phyloP scores from a whole-genome alignment of 30 jellyfish, hydroid and myxozoan species.

The Turritopsis rubra region DNA sequence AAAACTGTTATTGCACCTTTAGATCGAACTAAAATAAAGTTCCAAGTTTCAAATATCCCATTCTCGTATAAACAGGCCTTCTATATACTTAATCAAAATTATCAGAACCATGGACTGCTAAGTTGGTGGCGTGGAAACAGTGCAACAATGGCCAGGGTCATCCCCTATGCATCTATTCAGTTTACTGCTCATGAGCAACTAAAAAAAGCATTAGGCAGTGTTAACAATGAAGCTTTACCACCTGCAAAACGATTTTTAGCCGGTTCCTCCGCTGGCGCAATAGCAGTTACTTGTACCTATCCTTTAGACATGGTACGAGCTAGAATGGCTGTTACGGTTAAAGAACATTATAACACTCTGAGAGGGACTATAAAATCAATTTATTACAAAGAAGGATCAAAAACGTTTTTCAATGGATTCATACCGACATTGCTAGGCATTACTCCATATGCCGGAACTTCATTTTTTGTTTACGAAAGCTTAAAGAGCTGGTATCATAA shows the following conservation, averaged over 20 bases:
- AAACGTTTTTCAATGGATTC: constrained; percentile 81
- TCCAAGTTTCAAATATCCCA: constrained; percentile 48
- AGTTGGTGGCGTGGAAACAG: constrained; percentile 99
- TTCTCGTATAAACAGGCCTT: constrained; percentile 50
- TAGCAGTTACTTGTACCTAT: constrained; percentile 70
- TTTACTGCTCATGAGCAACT: constrained; percentile 88
- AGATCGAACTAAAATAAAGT: constrained; percentile 78
- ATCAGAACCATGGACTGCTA: constrained; percentile 47
- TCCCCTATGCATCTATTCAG: constrained; percentile 94
- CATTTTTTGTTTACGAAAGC: constrained; percentile 86
- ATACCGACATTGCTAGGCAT: constrained; percentile 83
- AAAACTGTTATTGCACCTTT: constrained; percentile 87
- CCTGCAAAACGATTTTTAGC: constrained; percentile 76
- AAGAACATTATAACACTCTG: constrained; percentile 48
- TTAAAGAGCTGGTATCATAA: constrained; percentile 56
- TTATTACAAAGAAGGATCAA: constrained; percentile 72
- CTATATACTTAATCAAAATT: constrained; percentile 42
- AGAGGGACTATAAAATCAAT: constrained; percentile 58
- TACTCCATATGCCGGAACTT: constrained; percentile 96
- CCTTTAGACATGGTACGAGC: constrained; percentile 97
- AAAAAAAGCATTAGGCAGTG: constrained; percentile 43
- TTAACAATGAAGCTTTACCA: constrained; percentile 55
- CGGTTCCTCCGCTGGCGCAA: constrained; percentile 80
- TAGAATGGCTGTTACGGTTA: constrained; percentile 76
- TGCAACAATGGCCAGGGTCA: constrained; percentile 95